Evolutionary conservation across 2,113 vertebrate genomes (phyloP).

Genomic region (Amphiprion ocellaris): DNA sequence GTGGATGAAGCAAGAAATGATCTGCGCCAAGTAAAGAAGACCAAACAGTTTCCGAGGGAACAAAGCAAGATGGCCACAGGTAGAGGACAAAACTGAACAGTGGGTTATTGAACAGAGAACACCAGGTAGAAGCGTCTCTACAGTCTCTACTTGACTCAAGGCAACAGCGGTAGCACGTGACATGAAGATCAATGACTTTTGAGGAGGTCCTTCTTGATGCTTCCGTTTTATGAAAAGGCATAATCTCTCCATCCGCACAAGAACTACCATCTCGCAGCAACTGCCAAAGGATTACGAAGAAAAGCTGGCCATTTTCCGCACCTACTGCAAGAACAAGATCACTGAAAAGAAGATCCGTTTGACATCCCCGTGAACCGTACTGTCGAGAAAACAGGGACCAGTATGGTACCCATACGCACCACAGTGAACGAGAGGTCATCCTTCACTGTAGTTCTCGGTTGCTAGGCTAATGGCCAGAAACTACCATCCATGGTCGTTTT

Average conservation of each 20-base stretch:
- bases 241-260: slow-evolving; percentile 37
- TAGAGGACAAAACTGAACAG: slow-evolving; percentile 42
- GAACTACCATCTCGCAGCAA: slow-evolving; percentile 27
- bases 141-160: too few relatives aligned
- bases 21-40: slow-evolving; percentile 48
- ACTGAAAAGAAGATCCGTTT: neutral
- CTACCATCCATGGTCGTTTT: too few relatives aligned
- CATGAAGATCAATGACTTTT: slow-evolving; percentile 33
- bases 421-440: neutral
- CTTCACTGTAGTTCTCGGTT: too few relatives aligned
- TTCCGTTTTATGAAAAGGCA: slow-evolving; percentile 51
- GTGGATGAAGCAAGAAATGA: slow-evolving; percentile 45
- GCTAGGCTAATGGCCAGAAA: too few relatives aligned
- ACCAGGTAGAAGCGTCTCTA: too few relatives aligned
- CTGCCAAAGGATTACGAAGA: slow-evolving; percentile 28
- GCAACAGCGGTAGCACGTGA: slow-evolving; percentile 11
- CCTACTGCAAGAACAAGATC: neutral
- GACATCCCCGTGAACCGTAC: neutral
- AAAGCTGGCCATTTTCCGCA: neutral
- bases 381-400: neutral
- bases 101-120: slow-evolving; percentile 47
- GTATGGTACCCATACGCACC: neutral
- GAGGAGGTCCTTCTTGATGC: slow-evolving; percentile 42
- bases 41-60: slow-evolving; percentile 16
- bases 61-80: slow-evolving; percentile 51